phyloP scores from a whole-genome alignment of 2,797 vertebrate species.

The Chiloscyllium punctatum region DNA sequence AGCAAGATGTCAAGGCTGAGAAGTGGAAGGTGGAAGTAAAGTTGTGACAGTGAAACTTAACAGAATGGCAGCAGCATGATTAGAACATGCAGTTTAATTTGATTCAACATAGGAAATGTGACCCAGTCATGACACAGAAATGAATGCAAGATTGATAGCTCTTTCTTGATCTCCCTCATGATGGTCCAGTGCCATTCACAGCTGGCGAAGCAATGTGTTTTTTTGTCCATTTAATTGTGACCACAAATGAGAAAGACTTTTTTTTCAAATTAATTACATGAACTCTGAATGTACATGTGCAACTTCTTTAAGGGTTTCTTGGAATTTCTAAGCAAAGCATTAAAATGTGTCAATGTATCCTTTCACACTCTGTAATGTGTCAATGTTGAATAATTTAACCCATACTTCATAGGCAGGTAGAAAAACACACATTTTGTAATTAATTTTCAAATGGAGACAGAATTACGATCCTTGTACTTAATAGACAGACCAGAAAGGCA shows the following conservation, averaged over 20 bases:
- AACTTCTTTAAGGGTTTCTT: background rate
- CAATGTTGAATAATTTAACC: conserved; percentile 26
- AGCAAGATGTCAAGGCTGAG: background rate
- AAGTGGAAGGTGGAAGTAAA: conserved; percentile 20
- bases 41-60: conserved; percentile 26
- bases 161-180: conserved; percentile 28
- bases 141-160: conserved; percentile 29
- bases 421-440: conserved; percentile 31
- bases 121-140: conserved; percentile 32
- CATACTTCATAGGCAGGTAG: conserved; percentile 1
- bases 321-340: conserved; percentile 25
- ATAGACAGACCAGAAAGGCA: background rate
- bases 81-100: conserved; percentile 38
- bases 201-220: background rate
- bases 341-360: background rate
- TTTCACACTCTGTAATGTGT: conserved; percentile 21
- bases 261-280: conserved; percentile 35
- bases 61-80: conserved; percentile 36
- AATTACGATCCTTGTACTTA: conserved; percentile 10
- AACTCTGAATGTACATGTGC: conserved; percentile 23
- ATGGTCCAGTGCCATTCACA: conserved; percentile 23
- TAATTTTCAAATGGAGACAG: background rate
- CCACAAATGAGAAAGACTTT: conserved; percentile 18
- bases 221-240: conserved; percentile 24
- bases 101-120: conserved; percentile 28